Base-by-base conservation (phyloP, 2,797 vertebrate genomes). In the Enteromius trimaculatus region DNA sequence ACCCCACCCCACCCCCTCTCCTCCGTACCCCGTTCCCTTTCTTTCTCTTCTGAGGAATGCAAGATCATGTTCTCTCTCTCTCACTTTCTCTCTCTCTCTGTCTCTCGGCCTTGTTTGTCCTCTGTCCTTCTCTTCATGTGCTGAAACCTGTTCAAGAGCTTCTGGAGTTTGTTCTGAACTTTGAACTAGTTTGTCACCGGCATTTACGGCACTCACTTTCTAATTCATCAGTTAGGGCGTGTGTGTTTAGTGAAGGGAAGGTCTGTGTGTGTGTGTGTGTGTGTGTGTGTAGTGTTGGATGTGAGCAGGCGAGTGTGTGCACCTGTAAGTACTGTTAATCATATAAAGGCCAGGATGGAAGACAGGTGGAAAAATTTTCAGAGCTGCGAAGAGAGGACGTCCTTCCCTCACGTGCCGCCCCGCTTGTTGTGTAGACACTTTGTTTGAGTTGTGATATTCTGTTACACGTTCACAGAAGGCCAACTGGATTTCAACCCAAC, bases 161-260 rank as follows among this genome's bases (percentile, higher is more conserved):
- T 65, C 37, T 88, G 90, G 70, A 84, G 86, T 86, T 88, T 65
- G 80, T 87, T 90, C 89, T 91, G 87, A 92, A 93, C 91, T 92
- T 92, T 91, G 90, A 90, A 91, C 89, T 87, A 88, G 84, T 87
- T 91, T 84, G 83, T 87, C 72, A 29, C 71, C 47, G 60, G 66
- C 77, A 31, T 80, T 72, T 76, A 77, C 53, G 16, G 80, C 62
- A 76, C 23, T 75, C 70, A 68, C 44, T 76, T 85, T 79, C 79
- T 76, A 79, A 72, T 58, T 82, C 47, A 72, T 84, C 70, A 66
- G 60, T 71, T 74, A 53, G 83, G 58, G 77, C 74, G 69, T 74
- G 77, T 74, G 80, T 64, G 76, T 81, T 74, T 72, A n/a, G 60
- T 55, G 31, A 79, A 65, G 31, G 77, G 68, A 42, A 26, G 21